Evolutionary conservation across 2,888 invertebrate species (phyloP).

Genomic region (Altica lythri): DNA sequence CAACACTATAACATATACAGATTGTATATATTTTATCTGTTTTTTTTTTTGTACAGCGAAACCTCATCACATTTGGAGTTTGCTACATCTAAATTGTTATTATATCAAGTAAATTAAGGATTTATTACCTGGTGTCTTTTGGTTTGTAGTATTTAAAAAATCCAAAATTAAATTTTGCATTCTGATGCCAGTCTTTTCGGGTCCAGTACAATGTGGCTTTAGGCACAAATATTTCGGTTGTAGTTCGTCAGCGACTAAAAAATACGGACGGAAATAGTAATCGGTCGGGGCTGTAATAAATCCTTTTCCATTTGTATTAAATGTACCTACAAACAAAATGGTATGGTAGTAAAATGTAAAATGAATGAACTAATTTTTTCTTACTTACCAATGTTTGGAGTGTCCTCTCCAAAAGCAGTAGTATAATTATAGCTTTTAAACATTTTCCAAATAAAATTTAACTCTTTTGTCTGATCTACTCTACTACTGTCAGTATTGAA

Average conservation of each 20-base stretch:
- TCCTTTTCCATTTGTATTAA: constrained; percentile 72
- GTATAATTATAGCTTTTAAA: constrained; percentile 72
- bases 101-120: too few relatives aligned
- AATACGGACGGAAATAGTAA: constrained; percentile 77
- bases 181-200: constrained; percentile 67
- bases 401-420: constrained; percentile 80
- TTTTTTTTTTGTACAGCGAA: too few relatives aligned
- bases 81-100: constrained; percentile 48
- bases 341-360: background rate
- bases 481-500: constrained; percentile 52
- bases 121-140: constrained; percentile 66
- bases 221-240: constrained; percentile 55
- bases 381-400: constrained; percentile 24
- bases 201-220: constrained; percentile 63
- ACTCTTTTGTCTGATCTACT: constrained; percentile 60
- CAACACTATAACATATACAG: too few relatives aligned
- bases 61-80: too few relatives aligned
- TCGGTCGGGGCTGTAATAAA: constrained; percentile 78
- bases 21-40: too few relatives aligned
- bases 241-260: constrained; percentile 67
- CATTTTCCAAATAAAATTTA: constrained; percentile 76
- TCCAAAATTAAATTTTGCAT: constrained; percentile 71
- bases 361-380: background rate
- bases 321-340: constrained; percentile 62
- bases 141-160: constrained; percentile 62